Base-by-base conservation (phyloP, 2,888 invertebrate genomes). In the Eurytoma californica region DNA sequence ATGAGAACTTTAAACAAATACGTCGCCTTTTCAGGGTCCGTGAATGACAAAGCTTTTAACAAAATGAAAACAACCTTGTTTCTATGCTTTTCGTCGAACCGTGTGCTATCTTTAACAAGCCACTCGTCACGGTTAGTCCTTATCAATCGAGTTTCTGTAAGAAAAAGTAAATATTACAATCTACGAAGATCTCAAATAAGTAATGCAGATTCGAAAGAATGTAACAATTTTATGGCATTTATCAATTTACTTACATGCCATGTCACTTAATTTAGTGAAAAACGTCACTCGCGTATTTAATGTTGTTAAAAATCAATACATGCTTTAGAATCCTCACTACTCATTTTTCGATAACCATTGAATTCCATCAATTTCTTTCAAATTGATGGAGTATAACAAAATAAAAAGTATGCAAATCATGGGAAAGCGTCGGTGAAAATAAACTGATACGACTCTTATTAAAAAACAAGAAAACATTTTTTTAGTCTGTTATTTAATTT, bases 1-100 rank as follows among this genome's bases (percentile, higher is more conserved):
- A 86, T 49, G 63, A 88, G 75, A 73, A 83, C 84, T 57, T 85
- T 76, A 28, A 87, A 86, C 24, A 88, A 78, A 7, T 77, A 81
- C 53, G 84, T 80, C 7, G 87, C 88, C 55, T 85, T 63, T 16
- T 86, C 83, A 7, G 80, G 60, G 66, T 82, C 77, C 12, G 69
- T 76, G 57, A 78, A 66, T 76, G 84, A 84, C 20, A 88, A 79
- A 20, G 83, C 79, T 13, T 85, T 81, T 63, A 88, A 78, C 68
- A 88, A 77, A 28, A 86, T 79, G 30, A 77, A 76, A n/a, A 88
- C 80, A 57, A 86, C 67, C 55, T 80, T 81, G 53, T 75, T 72
- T 82, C 87, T 85, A 24, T 85, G 77, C 30, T 67, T 9, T 20
- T 83, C 83, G 65, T 87, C 86, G 7, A 75, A 79, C 51, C 47